Base-by-base conservation (phyloP, 2,797 vertebrate genomes). In the Sebastes hubbsi region DNA sequence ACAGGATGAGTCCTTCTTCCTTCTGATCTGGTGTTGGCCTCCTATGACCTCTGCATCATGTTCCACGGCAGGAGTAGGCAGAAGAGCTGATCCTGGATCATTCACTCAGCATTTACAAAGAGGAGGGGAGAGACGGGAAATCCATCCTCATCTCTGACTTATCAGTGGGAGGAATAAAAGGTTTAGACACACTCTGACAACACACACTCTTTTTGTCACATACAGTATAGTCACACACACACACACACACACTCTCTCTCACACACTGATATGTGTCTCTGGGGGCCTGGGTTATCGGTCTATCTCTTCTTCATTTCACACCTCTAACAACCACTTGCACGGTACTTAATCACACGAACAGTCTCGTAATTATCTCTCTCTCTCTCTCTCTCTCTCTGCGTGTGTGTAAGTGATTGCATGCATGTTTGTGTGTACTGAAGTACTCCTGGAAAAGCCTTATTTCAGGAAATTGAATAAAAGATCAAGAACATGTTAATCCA, bases 291-390 rank as follows among this genome's bases (percentile, higher is more conserved):
- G 73, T 92, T 87, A 79, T 89, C 81, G 66, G 77, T 82, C 75
- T 54, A 77, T 89, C 80, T 86, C 78, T 20, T 80, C 74, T 68
- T 91, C 83, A 89, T 93, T 91, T 92, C 90, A 92, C 90, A 92
- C 89, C 80, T 88, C 86, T 87, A 88, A 87, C 87, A 88, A 69
- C 80, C 80, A 58, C 79, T 89, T 77, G 75, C 87, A 87, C 0
- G 72, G 78, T 64, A 72, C 78, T 86, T 90, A 82, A 88, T 81
- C 77, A 42, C 56, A 89, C 52, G 8, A 85, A 79, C 80, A 74
- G 82, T 67, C 75, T 75, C 65, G 75, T 89, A 87, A 87, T 86
- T 81, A 75, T 83, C 12, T 25, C 16, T 12, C 63, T 70, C 55
- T 52, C 56, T 34, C 34, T 36, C 34, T 36, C 1, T 42, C 34